phyloP scores from a whole-genome alignment of 2,797 vertebrate genomes.

The Forpus xanthops region DNA sequence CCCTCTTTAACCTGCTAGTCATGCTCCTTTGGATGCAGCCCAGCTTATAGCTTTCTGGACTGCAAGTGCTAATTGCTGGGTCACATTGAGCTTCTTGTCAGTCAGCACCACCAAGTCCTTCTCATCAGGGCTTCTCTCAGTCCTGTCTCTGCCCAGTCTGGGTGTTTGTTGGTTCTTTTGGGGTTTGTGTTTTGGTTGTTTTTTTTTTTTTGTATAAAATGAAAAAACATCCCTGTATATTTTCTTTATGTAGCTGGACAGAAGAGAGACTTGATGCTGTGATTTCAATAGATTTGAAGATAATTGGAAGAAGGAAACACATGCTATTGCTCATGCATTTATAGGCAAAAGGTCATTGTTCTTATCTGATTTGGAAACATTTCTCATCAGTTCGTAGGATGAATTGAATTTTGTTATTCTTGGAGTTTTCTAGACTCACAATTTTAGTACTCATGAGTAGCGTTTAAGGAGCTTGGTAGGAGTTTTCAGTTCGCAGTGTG shows the following conservation, averaged over 20 bases:
- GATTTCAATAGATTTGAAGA: background rate
- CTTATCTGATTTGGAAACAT: background rate
- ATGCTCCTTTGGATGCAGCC: background rate
- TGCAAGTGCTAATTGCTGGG: background rate
- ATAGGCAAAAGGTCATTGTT: background rate
- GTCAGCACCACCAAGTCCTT: background rate
- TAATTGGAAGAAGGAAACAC: background rate
- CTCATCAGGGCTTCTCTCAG: background rate
- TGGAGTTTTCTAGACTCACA: background rate
- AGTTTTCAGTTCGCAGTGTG: background rate
- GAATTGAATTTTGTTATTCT: conserved; percentile 5
- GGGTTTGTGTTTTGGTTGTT: too few species aligned
- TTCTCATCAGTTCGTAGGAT: background rate
- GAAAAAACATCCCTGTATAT: background rate
- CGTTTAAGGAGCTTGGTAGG: background rate
- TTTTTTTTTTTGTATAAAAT: background rate
- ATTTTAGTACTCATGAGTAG: background rate
- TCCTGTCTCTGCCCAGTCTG: background rate
- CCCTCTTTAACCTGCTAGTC: background rate
- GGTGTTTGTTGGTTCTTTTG: background rate
- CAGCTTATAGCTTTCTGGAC: background rate
- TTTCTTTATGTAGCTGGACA: background rate
- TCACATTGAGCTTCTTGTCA: background rate
- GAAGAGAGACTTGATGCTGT: background rate
- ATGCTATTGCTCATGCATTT: background rate